Evolutionary conservation across 1,140 invertebrate genomes (phyloP), one percentile per base, ranked within the genome.

Genomic region (Phymorhynchus buccinoides): DNA sequence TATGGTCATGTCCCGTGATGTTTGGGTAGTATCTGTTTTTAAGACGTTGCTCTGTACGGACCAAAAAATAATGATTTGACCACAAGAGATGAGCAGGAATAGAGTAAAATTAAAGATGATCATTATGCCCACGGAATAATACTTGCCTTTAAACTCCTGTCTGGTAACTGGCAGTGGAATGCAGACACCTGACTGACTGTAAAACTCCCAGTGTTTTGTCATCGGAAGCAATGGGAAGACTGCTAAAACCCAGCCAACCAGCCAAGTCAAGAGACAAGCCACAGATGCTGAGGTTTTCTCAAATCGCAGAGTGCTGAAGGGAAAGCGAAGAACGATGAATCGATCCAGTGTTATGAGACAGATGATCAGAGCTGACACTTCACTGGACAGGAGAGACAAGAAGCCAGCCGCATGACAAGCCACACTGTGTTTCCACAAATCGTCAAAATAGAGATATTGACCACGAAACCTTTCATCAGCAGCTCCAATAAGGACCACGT

Each of bases 401-500:
- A 90, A 86, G 6, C 91, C 91, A n/a, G 90, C 89, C 27, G 88
- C 9, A 66, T 86, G 79, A 80, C 91, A 91, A 1, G 79, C 37
- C 0, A 3, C 35, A 42, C 91, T 89, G 14, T 85, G 32, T 30
- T 85, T 86, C 91, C 91, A 91, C 14, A 68, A 27, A 2, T 71
- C 73, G 14, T 88, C 89, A 73, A 88, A 75, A 30, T 71, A 80
- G 27, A 87, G 83, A 75, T 91, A 91, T 1, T 39, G 71, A 35
- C 88, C 89, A 6, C 88, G 84, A 80, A 87, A 91, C 32, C 68
- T 41, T n/a, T 85, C 79, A 73, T 91, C 90, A 2, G 90, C 48
- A 1, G 80, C 68, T 37, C 89, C 91, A 30, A 91, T 91, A 22
- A 91, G 88, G 16, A 89, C 83, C 41, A 91, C 35, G 62, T 91